Base-by-base conservation (phyloP, 2,888 invertebrate species). In the Pachycephus smyrnensis region DNA sequence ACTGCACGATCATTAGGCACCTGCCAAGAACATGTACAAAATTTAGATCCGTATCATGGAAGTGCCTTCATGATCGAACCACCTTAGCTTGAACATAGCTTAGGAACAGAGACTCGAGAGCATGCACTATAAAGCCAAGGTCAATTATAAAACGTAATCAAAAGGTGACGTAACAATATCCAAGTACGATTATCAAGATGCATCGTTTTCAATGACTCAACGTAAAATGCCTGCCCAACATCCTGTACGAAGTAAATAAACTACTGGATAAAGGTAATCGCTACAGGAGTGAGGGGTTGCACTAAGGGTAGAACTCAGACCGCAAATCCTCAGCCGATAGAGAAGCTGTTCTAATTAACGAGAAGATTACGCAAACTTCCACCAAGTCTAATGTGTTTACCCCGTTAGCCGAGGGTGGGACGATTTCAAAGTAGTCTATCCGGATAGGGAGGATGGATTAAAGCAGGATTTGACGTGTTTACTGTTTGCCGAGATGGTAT, bases 311-410 rank as follows among this genome's bases (percentile, higher is more conserved):
- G 23, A 55, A 23, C 55, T 55, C 55, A 55, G 9, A 23, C 55
- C 55, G 55, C 55, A 55, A 55, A 9, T 15, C 55, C 55, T 55
- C 23, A 55, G 55, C 23, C 55, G 55, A 55, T 55, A 55, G 55
- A 55, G 55, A 55, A 71, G 33, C 33, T 71, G 71, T 32, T 71
- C 71, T 33, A 71, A 71, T 71, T 71, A 71, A 71, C 71, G 71
- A 31, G 71, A 71, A 71, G 71, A 71, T 71, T 71, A 71, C 31
- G 33, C 71, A 32, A 32, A 71, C 31, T 71, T 71, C 33, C 32
- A 33, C 11, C 31, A 71, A 71, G 71, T 71, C 71, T 71, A 71
- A 71, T 33, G 71, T 71, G 71, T 71, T 71, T 71, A 71, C 71
- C 55, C 55, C 55, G 71, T 71, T 71, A 71, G 71, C 4, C 71